Evolutionary conservation across 2,113 vertebrate genomes (phyloP).

Genomic region (Lepisosteus osseus): DNA sequence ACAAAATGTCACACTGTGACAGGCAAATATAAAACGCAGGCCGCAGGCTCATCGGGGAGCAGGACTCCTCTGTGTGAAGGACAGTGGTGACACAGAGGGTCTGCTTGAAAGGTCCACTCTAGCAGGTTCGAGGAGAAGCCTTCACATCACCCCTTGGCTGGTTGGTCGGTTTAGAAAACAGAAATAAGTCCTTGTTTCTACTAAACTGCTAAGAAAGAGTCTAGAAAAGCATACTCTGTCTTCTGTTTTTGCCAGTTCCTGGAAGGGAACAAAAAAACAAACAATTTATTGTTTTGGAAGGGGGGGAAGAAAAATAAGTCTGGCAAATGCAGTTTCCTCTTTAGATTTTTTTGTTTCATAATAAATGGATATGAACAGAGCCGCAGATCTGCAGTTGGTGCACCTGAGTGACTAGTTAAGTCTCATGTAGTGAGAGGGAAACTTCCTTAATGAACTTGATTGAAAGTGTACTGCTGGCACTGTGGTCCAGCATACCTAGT

Average conservation of each 20-base stretch:
- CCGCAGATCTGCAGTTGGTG: too few relatives aligned
- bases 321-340: too few relatives aligned
- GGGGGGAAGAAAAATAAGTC: too few relatives aligned
- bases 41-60: slow-evolving; percentile 75
- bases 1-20: slow-evolving; percentile 84
- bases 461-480: too few relatives aligned
- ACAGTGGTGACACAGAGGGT: slow-evolving; percentile 59
- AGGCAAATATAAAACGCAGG: slow-evolving; percentile 74
- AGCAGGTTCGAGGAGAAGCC: slow-evolving; percentile 59
- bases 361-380: too few relatives aligned
- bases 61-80: slow-evolving; percentile 73
- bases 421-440: too few relatives aligned
- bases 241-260: slow-evolving; percentile 96
- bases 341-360: too few relatives aligned
- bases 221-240: slow-evolving; percentile 99
- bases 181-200: slow-evolving; percentile 45
- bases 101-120: slow-evolving; percentile 61
- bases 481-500: too few relatives aligned
- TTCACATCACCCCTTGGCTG: slow-evolving; percentile 60
- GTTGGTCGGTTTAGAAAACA: slow-evolving; percentile 33
- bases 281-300: too few relatives aligned
- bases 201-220: slow-evolving; percentile 43
- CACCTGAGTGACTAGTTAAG: too few relatives aligned
- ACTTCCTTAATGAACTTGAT: too few relatives aligned
- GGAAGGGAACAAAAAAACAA: slow-evolving; percentile 33